Evolutionary conservation across 64 coral and sea anemone genomes (phyloP).

Genomic region (Stylophora pistillata): DNA sequence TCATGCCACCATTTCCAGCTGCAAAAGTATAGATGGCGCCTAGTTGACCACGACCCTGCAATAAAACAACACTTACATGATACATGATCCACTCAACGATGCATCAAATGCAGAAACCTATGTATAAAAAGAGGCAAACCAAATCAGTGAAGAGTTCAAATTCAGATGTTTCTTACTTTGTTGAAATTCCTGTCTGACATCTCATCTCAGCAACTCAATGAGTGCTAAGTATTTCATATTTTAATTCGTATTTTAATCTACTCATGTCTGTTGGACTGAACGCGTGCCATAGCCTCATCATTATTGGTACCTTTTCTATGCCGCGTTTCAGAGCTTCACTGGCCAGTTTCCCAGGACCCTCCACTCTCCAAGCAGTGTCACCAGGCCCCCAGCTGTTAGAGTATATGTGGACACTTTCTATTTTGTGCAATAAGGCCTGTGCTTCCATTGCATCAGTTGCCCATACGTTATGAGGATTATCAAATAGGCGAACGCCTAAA

Average conservation of each 20-base stretch:
- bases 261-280: too few relatives aligned
- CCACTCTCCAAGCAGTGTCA: constrained; percentile 5
- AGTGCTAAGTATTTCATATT: too few relatives aligned
- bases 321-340: constrained; percentile 13
- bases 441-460: constrained; percentile 46
- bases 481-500: constrained; percentile 19
- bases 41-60: constrained; percentile 24
- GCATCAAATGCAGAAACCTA: too few relatives aligned
- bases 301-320: constrained; percentile 25
- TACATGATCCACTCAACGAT: too few relatives aligned
- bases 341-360: constrained; percentile 1
- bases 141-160: too few relatives aligned
- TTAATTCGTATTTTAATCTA: too few relatives aligned
- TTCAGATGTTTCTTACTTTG: too few relatives aligned
- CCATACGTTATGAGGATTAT: background rate
- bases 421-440: background rate
- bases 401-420: constrained; percentile 23
- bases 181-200: too few relatives aligned
- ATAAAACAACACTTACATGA: too few relatives aligned
- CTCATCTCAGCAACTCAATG: too few relatives aligned
- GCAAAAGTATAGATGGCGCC: constrained; percentile 52
- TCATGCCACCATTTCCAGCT: constrained; percentile 39
- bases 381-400: constrained; percentile 57
- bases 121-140: too few relatives aligned
- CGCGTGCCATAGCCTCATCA: too few relatives aligned